A percentile compares a stretch with the other conserved stretches of the same genome.
Evolutionary conservation across 2,888 invertebrate genomes (phyloP).

Genomic region (Gryllus longicercus): DNA sequence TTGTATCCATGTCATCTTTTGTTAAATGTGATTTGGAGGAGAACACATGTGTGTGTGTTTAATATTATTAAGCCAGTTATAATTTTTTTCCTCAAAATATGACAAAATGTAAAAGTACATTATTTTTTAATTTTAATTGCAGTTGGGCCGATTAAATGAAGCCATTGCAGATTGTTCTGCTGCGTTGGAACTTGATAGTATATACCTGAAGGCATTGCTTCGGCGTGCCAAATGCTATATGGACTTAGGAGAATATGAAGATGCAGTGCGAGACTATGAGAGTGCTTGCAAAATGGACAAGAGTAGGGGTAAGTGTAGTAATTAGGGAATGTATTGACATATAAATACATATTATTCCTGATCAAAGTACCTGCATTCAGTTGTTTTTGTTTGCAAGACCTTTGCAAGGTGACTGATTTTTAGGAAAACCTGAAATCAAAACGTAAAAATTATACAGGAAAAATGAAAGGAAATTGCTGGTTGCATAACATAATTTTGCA

Average conservation of each 20-base stretch:
- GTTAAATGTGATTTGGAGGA: neutral
- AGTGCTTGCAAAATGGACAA: conserved; percentile 78
- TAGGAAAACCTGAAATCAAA: no score
- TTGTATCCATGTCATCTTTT: neutral
- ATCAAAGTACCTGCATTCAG: no score
- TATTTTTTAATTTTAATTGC: conserved; percentile 37
- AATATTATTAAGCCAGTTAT: neutral
- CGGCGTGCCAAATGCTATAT: conserved; percentile 83
- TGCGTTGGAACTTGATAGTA: conserved; percentile 79
- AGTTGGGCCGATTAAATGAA: conserved; percentile 69
- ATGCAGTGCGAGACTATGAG: conserved; percentile 89
- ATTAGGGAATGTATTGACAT: no score
- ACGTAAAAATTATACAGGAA: no score
- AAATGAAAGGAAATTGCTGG: no score
- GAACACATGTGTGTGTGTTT: neutral
- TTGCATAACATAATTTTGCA: no score
- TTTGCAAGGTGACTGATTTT: no score
- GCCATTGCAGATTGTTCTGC: conserved; percentile 80
- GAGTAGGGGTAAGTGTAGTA: conserved; percentile 50
- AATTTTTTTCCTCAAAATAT: neutral
- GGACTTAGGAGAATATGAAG: conserved; percentile 78
- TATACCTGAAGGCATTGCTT: conserved; percentile 83
- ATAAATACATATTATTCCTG: no score
- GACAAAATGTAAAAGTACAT: neutral
- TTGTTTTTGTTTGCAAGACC: no score